A percentile compares a stretch with the other conserved stretches of the same genome.
These are phyloP conservation scores for Orthosia incerta DNA, from an alignment of 2,888 invertebrate species.

Conservation along the genomic window DNA sequence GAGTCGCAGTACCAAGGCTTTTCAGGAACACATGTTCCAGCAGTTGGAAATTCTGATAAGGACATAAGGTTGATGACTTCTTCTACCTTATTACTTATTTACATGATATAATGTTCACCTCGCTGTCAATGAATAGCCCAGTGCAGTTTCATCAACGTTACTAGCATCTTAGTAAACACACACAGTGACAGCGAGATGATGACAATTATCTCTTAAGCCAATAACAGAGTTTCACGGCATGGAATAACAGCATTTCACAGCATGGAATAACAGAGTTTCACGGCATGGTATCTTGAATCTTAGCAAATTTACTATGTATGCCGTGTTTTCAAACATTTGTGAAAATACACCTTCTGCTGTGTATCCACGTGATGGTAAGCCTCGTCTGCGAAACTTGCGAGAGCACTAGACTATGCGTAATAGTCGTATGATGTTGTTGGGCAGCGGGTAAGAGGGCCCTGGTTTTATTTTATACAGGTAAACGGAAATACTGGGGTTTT, in stretches of 20 bases:
- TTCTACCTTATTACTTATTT: not conserved
- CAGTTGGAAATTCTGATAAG: not conserved
- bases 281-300: too few species aligned
- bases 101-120: too few species aligned
- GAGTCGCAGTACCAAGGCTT: not conserved
- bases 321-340: not conserved
- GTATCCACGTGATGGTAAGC: not conserved
- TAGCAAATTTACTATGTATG: not conserved
- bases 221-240: too few species aligned
- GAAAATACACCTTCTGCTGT: constrained; percentile 21
- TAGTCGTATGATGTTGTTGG: constrained; percentile 23
- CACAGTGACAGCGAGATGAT: too few species aligned
- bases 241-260: too few species aligned
- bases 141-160: too few species aligned
- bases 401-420: constrained; percentile 58
- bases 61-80: not conserved
- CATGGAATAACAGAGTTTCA: too few species aligned
- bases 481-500: not conserved
- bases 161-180: too few species aligned
- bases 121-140: too few species aligned
- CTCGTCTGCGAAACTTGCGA: constrained; percentile 44
- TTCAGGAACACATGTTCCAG: not conserved
- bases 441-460: not conserved
- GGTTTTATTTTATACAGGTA: not conserved
- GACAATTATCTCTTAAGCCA: too few species aligned